Evolutionary conservation across 1,140 invertebrate genomes (phyloP), one percentile per base, ranked within the genome.

Genomic region (Drosophila tsacasi): DNA sequence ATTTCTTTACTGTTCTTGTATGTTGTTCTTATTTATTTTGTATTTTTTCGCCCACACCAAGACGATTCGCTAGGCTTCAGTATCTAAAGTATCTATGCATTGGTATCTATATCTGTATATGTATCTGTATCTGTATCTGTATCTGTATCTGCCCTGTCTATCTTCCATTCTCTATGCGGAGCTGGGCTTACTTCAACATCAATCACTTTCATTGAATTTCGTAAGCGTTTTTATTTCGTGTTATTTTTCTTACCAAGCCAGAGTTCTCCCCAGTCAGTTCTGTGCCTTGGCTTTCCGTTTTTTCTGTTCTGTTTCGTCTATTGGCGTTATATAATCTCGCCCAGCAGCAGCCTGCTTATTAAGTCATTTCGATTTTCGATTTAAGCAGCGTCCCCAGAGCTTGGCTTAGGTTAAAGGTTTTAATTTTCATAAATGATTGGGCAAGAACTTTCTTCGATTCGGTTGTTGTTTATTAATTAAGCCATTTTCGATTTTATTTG

Each of bases 141-240:
- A 52, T 61, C 54, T 64, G 12, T 54, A 60, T 68, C 49, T 79
- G 47, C 23, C 30, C 55, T 72, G 40, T 72, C 76, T 65, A 62
- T 79, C 81, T 68, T 47, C 66, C 54, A 75, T 54, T 73, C 69
- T 73, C 46, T 27, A 42, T 42, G 54, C 77, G 42, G 54, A 77
- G 75, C 81, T 77, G 75, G 66, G 54, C 78, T 73, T 52, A 75
- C 58, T 78, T 57, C 57, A 76, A 90, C 85, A 90, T 90, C 86
- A 90, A 90, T 90, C 85, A 90, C 85, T 90, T 90, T 90, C 85
- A 91, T 90, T 90, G 82, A 90, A 90, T 89, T 84, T 83, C 71
- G 78, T 84, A 89, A 87, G 67, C 47, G 58, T 64, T 69, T 49
- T 73, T 60, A 73, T 73, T 73, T 60, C 23, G 67, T 37, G 46